Evolutionary conservation across 1,140 invertebrate genomes (phyloP), one percentile per base, ranked within the genome.

Genomic region (Scaptodrosophila lebanonensis): DNA sequence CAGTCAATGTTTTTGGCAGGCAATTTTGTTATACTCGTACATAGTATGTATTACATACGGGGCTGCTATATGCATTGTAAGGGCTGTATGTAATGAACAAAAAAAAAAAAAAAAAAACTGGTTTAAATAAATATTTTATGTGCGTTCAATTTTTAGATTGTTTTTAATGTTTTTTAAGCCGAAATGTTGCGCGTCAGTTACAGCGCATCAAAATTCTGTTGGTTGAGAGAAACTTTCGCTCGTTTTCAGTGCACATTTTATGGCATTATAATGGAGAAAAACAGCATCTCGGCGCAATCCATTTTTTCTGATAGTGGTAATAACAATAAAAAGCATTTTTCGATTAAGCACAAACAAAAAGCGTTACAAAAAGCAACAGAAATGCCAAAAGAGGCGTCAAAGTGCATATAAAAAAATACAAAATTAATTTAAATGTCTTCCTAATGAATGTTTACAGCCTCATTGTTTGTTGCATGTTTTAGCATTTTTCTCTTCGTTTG

Each of bases 371-470:
- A 13, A 39, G 35, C 12, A 36, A 35, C 29, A 35, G 3, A 40
- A 32, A 17, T 40, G 30, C 4, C 18, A 22, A 36, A 11, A 42
- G 38, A 51, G 49, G 49, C 49, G 49, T 51, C 27, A 43, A 40
- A 3, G 29, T 45, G 35, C 35, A 15, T 3, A 15, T 49, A 15
- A 44, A 51, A 59, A 52, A 58, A 50, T 12, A 42, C 32, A 16
- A 66, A 69, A 79, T 79, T 82, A 82, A 79, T 79, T 79, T 82
- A 82, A 79, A 79, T 66, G 75, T 73, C 50, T 69, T 52, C 51
- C 42, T 82, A 73, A 79, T 79, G 73, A 79, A 56, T 66, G 73
- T 38, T 50, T 60, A 62, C 52, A 58, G 65, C 60, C 39, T 79
- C 60, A 69, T 73, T 73, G 51, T 58, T 63, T 47, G 39, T 71